These are phyloP conservation scores for Zeuzera pyrina DNA, from an alignment of 2,888 invertebrate species.

Conservation along the genomic window DNA sequence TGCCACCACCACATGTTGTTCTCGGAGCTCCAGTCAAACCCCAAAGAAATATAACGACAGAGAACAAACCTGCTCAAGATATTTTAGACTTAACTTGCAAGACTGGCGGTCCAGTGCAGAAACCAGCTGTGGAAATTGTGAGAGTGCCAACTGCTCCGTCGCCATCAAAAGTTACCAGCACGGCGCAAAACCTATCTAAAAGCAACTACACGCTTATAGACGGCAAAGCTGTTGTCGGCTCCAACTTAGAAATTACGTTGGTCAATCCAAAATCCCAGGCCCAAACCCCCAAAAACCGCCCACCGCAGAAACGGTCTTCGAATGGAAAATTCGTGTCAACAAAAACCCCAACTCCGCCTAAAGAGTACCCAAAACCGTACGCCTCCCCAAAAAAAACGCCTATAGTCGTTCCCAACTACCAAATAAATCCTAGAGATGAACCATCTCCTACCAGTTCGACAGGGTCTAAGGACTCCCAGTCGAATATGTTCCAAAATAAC, in stretches of 20 bases:
- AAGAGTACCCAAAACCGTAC: conserved; percentile 32
- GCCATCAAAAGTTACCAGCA: conserved; percentile 45
- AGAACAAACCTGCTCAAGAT: conserved; percentile 59
- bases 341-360: conserved; percentile 56
- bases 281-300: conserved; percentile 30
- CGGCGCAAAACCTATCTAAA: conserved; percentile 54
- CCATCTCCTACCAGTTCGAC: conserved; percentile 38
- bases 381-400: conserved; percentile 33
- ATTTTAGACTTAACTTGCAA: conserved; percentile 78
- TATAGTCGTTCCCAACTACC: conserved; percentile 51
- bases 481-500: conserved; percentile 19
- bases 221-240: conserved; percentile 66
- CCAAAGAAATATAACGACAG: conserved; percentile 23
- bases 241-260: conserved; percentile 81
- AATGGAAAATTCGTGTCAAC: conserved; percentile 70
- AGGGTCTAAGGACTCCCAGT: conserved; percentile 28
- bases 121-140: conserved; percentile 73
- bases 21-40: conserved; percentile 57
- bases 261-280: conserved; percentile 65
- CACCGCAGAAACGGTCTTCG: conserved; percentile 63
- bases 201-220: conserved; percentile 59
- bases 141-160: conserved; percentile 51
- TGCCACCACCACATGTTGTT: conserved; percentile 65
- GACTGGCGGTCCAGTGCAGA: conserved; percentile 28
- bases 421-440: conserved; percentile 41